A percentile compares a stretch with the other conserved stretches of the same genome.
These are phyloP conservation scores for Sinotaia quadrata DNA, from an alignment of 2,888 invertebrate species.

Conservation along the genomic window DNA sequence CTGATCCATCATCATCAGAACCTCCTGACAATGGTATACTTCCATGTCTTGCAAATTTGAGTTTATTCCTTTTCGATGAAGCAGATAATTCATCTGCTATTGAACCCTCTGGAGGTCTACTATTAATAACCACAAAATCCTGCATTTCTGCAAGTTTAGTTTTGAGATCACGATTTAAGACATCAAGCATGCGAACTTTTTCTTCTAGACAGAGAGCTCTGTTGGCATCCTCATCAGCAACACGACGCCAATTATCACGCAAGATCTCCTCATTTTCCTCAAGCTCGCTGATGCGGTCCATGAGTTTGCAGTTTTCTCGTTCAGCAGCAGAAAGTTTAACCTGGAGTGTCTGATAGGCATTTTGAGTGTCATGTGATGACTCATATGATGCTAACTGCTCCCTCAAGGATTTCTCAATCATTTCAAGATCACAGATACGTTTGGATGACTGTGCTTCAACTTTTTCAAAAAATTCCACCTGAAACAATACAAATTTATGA, in stretches of 20 bases:
- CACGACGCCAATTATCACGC: constrained; percentile 61
- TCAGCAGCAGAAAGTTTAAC: constrained; percentile 51
- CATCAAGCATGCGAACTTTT: constrained; percentile 54
- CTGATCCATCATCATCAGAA: constrained; percentile 14
- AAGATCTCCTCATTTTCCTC: constrained; percentile 61
- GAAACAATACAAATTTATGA: constrained; percentile 33
- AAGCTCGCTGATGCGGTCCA: constrained; percentile 54
- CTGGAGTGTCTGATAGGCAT: constrained; percentile 35
- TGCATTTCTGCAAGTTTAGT: constrained; percentile 53
- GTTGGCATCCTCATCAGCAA: constrained; percentile 61
- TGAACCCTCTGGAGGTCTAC: constrained; percentile 45
- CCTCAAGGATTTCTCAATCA: constrained; percentile 51
- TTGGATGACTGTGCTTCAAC: constrained; percentile 51
- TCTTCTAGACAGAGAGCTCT: constrained; percentile 55
- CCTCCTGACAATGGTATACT: neutral
- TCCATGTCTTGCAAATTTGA: constrained; percentile 15
- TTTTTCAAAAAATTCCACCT: constrained; percentile 61
- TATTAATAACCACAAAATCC: constrained; percentile 46
- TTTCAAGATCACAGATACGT: constrained; percentile 56
- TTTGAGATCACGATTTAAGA: constrained; percentile 56
- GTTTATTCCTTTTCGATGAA: constrained; percentile 13
- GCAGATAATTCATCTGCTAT: constrained; percentile 54
- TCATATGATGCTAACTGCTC: constrained; percentile 43
- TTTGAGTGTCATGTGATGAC: constrained; percentile 13
- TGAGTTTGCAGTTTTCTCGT: constrained; percentile 50